Evolutionary conservation across 2,888 invertebrate species (phyloP).

Genomic region (Ariolimax columbianus): DNA sequence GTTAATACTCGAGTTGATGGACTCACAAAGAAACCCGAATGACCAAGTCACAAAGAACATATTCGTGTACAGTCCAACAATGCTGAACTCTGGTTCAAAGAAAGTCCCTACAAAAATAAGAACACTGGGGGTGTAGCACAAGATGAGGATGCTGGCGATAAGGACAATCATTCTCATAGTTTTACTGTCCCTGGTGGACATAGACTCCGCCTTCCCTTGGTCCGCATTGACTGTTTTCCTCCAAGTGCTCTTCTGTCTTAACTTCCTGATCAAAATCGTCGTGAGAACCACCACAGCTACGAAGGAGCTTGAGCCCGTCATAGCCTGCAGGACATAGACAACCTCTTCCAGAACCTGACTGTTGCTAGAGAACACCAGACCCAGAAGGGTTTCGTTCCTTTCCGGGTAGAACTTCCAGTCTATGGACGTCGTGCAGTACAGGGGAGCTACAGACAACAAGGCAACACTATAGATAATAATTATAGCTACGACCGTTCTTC

Average conservation of each 20-base stretch:
- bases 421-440: neutral
- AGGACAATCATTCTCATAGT: neutral
- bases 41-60: neutral
- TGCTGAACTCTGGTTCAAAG: neutral
- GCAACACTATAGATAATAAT: neutral
- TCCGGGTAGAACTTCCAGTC: slow-evolving; percentile 15
- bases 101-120: neutral
- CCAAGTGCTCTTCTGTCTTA: neutral
- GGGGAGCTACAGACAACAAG: neutral
- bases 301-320: neutral
- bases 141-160: neutral
- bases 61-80: neutral
- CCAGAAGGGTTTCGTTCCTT: neutral
- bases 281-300: neutral
- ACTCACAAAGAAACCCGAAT: neutral
- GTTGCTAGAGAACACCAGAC: neutral
- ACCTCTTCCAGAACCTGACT: neutral
- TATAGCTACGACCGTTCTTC: neutral
- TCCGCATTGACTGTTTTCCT: neutral
- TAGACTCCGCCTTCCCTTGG: neutral
- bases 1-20: neutral
- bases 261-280: neutral
- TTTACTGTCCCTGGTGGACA: neutral
- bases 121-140: neutral
- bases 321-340: neutral